phyloP scores from a whole-genome alignment of 2,113 vertebrate species.

The pig (Sus scrofa) region T2T-Sscrofa CM000818.6:2615001-2615500 shows the following conservation, averaged over 20 bases:
- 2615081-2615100: constrained; percentile 57
- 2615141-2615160: constrained; percentile 49
- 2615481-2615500: no score
- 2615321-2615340: neutral
- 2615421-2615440: neutral
- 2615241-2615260: neutral
- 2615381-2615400: neutral
- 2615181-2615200: neutral
- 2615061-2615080: constrained; percentile 49
- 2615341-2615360: constrained; percentile 9
- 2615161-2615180: constrained; percentile 44
- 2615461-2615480: neutral
- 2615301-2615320: neutral
- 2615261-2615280: neutral
- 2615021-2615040: constrained; percentile 55
- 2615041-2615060: constrained; percentile 61
- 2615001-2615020: neutral
- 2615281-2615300: neutral
- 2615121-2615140: constrained; percentile 47
- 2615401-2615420: neutral
- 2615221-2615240: neutral
- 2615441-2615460: neutral
- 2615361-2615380: neutral
- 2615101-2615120: constrained; percentile 31
- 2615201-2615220: neutral